Base-by-base conservation (phyloP, 1,140 invertebrate genomes). In the Drosophila murphyi region DNA sequence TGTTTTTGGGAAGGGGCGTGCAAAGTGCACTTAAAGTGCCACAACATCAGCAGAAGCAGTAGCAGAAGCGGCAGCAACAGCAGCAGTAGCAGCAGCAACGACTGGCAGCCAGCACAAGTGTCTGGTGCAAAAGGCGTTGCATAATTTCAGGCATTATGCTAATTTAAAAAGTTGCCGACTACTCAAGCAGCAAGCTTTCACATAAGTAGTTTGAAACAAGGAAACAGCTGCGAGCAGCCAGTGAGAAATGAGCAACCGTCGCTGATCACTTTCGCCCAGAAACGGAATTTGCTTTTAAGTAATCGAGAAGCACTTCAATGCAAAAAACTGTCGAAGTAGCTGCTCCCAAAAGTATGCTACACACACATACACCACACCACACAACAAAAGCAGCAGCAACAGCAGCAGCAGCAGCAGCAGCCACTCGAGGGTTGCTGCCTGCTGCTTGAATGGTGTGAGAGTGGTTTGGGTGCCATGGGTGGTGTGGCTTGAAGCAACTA, bases 71-170 rank as follows among this genome's bases (percentile, higher is more conserved):
- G 20, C 20, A 20, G 20, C 20, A 56, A 20, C 47, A 51, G 39
- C 39, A 65, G 4, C 61, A 63, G 12, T 20, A n/a, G 3, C 47
- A 62, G n/a, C 35, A 6, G 12, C 10, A 52, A 47, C 35, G 52
- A 52, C 70, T 67, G 54, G 43, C 62, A 57, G 5, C 50, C 41
- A 48, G 48, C 70, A 78, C 62, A 56, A 67, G 73, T 70, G 41
- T 57, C 72, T 64, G 69, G 8, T 5, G 29, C 70, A 64, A 76
- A 76, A 80, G 65, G 73, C 80, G 72, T 75, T 88, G 85, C 77
- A 89, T 88, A 88, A 88, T 89, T 88, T 87, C 73, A 75, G 80
- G 80, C 83, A 89, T 89, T 88, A 88, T 88, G 83, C 72, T 88
- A 88, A 88, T 88, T 80, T 82, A 72, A 76, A 59, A 89, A 88